Evolutionary conservation across 2,888 invertebrate species (phyloP).

Genomic region (Oligia latruncula): DNA sequence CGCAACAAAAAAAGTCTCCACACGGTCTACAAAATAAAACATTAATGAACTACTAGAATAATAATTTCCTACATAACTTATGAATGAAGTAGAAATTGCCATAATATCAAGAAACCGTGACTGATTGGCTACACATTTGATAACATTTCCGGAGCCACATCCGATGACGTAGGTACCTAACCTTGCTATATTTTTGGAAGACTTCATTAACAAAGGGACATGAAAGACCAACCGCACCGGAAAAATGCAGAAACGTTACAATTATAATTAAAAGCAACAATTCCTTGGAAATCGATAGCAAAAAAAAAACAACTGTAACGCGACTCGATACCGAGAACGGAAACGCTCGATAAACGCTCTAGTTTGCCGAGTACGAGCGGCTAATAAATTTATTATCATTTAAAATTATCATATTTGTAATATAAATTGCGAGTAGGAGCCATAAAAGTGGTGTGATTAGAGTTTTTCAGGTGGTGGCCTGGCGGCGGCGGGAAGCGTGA

Average conservation of each 20-base stretch:
- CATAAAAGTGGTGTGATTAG: conserved; percentile 78
- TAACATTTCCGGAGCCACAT: conserved; percentile 63
- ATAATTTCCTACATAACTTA: conserved; percentile 28
- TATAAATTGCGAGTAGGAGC: conserved; percentile 76
- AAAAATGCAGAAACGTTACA: conserved; percentile 71
- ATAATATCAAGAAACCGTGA: conserved; percentile 48
- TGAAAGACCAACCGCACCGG: conserved; percentile 76
- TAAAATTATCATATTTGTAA: conserved; percentile 83
- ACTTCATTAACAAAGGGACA: conserved; percentile 62
- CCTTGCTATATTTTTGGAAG: conserved; percentile 62
- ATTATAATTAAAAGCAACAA: conserved; percentile 75
- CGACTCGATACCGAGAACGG: conserved; percentile 78
- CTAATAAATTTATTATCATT: conserved; percentile 81
- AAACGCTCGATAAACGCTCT: conserved; percentile 84
- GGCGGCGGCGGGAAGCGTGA: conserved; percentile 79
- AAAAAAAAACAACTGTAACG: conserved; percentile 66
- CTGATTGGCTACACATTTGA: conserved; percentile 52
- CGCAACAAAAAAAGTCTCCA: conserved; percentile 40
- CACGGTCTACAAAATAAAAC: conserved; percentile 36
- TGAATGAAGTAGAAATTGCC: conserved; percentile 51
- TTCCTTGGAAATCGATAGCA: conserved; percentile 81
- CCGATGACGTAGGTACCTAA: conserved; percentile 49
- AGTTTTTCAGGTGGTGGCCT: conserved; percentile 79
- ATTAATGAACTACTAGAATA: conserved; percentile 32
- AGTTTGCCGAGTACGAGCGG: conserved; percentile 71